These are phyloP conservation scores for Charanyca ferruginea DNA, from an alignment of 2,888 invertebrate genomes.

Conservation along the genomic window DNA sequence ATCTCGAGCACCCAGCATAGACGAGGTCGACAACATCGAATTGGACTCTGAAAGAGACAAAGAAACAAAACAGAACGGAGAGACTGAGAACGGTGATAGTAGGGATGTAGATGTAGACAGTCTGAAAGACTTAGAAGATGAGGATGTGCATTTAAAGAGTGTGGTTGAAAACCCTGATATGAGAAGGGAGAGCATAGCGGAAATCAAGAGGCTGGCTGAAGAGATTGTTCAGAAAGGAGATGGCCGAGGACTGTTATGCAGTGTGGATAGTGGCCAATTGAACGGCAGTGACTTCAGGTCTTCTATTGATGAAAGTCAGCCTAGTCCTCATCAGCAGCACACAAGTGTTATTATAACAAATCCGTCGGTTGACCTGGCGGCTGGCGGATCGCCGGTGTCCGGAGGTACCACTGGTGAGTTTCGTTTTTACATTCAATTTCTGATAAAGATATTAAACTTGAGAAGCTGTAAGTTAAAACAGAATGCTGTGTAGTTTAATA, in stretches of 20 bases:
- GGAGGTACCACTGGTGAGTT: constrained; percentile 84
- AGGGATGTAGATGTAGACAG: constrained; percentile 89
- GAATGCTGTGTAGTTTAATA: too few species aligned
- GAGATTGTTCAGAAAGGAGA: constrained; percentile 89
- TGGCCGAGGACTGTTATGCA: constrained; percentile 84
- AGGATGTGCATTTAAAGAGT: constrained; percentile 82
- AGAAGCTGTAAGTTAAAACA: too few species aligned
- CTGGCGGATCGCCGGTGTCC: constrained; percentile 86
- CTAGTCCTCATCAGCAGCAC: constrained; percentile 81
- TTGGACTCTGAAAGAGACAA: constrained; percentile 83
- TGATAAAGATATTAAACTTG: too few species aligned
- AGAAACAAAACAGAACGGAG: constrained; percentile 86
- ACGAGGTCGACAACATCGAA: constrained; percentile 87
- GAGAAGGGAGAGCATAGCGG: constrained; percentile 88
- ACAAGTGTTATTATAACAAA: constrained; percentile 94
- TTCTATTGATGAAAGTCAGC: constrained; percentile 79
- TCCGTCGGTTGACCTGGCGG: constrained; percentile 92
- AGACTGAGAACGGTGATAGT: constrained; percentile 90
- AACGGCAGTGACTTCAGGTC: constrained; percentile 82
- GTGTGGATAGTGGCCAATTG: constrained; percentile 85
- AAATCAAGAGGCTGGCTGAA: constrained; percentile 87
- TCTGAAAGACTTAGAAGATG: constrained; percentile 88
- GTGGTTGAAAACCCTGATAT: constrained; percentile 87
- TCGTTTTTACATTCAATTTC: background rate
- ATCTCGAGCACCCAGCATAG: constrained; percentile 88